These are phyloP conservation scores for Noctua janthina DNA, from an alignment of 2,888 invertebrate species.

Conservation along the genomic window DNA sequence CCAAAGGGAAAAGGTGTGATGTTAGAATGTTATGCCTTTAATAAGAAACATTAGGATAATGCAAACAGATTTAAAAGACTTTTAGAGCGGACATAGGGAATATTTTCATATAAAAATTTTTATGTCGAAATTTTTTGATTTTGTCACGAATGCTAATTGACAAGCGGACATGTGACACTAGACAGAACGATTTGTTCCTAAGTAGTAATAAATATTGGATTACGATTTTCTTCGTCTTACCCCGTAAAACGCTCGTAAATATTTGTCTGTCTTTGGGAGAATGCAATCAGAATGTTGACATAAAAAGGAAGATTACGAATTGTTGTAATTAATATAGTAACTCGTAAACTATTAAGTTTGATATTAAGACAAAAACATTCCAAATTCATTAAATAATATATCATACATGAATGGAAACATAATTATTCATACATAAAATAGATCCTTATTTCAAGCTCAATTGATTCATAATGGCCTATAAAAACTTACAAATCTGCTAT, in stretches of 20 bases:
- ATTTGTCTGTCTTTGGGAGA: neutral
- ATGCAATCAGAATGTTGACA: neutral
- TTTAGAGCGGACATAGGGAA: neutral
- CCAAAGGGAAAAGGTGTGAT: constrained; percentile 1
- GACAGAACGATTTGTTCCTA: no score
- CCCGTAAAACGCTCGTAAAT: no score
- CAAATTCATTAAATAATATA: neutral
- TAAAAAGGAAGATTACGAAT: neutral
- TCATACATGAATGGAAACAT: neutral
- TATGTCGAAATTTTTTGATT: no score
- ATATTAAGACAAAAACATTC: neutral
- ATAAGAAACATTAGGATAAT: neutral
- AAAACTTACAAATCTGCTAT: constrained; percentile 27
- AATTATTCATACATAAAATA: neutral
- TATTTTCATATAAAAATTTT: no score
- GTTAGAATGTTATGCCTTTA: neutral
- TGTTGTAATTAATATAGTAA: neutral
- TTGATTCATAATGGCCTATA: constrained; percentile 26
- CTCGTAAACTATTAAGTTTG: neutral
- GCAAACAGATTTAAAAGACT: neutral
- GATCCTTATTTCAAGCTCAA: constrained; percentile 4
- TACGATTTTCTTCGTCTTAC: no score
- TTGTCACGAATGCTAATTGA: no score
- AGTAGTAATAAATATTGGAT: no score
- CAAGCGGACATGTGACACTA: no score